Evolutionary conservation across 2,113 vertebrate genomes (phyloP), one percentile per base, ranked within the genome.

Genomic region (Falcunculus frontatus): DNA sequence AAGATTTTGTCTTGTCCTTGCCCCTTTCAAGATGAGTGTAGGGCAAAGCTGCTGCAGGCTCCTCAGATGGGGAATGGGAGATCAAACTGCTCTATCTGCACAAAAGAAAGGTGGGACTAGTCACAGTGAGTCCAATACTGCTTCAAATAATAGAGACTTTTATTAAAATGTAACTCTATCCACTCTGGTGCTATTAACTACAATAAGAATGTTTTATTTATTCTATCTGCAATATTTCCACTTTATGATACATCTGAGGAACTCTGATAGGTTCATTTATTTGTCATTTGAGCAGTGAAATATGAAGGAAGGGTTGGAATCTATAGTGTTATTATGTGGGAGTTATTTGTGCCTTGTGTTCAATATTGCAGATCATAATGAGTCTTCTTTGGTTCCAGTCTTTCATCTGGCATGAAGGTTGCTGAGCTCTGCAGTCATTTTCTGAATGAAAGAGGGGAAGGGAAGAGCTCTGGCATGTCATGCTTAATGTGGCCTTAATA

Each of bases 131-230:
- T 46, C 52, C 53, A 55, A 12, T 37, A 55, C 73, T 19, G 41
- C 68, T 86, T 80, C 76, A 93, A 78, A 94, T 90, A 86, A 84
- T 75, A 44, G 64, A 75, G 47, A 44, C 72, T 88, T 80, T 84
- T 89, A 93, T 94, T 96, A 95, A 94, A 94, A 93, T 81, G 90
- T 96, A 96, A 60, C 73, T 90, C 49, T 89, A 92, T 73, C 37
- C 46, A 62, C 69, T 86, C 79, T 78, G 80, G 72, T 84, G 73
- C 88, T 93, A 92, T 96, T 93, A 96, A 82, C 64, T 49, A 60
- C 69, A 92, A 95, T 92, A 92, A 93, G 93, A 94, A 95, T 94
- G 64, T 62, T 96, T 96, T 97, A 93, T 96, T 97, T 96, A 90
- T 93, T 91, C 88, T 93, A 47, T 69, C 92, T 91, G 88, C 86